phyloP scores from a whole-genome alignment of 2,888 invertebrate genomes.

The Sinohyriopsis cumingii region DNA sequence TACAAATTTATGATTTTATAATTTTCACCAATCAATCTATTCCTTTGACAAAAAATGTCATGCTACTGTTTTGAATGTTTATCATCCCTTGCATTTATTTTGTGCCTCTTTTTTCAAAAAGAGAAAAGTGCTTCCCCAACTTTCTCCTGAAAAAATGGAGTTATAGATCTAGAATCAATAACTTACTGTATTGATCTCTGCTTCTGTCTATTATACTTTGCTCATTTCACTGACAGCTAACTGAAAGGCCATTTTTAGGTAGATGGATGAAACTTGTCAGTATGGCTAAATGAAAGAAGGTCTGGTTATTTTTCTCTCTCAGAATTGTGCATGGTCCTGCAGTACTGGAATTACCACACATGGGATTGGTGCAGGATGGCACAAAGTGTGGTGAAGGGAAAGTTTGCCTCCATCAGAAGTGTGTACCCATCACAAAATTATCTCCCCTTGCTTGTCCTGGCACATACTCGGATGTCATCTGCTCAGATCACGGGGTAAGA shows the following conservation, averaged over 20 bases:
- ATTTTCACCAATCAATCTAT: too few species aligned
- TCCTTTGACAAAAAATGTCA: too few species aligned
- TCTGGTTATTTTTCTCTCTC: constrained; percentile 8
- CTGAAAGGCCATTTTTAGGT: too few species aligned
- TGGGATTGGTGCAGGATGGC: constrained; percentile 91
- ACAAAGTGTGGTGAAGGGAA: constrained; percentile 92
- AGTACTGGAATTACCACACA: constrained; percentile 59
- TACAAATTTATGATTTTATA: too few species aligned
- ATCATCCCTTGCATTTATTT: too few species aligned
- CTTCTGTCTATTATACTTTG: not conserved
- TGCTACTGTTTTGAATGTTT: too few species aligned
- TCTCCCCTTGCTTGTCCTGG: constrained; percentile 54
- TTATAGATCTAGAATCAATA: too few species aligned
- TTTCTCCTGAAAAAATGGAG: too few species aligned
- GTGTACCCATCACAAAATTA: constrained; percentile 44
- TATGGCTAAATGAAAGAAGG: too few species aligned
- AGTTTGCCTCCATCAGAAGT: constrained; percentile 84
- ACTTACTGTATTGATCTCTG: not conserved
- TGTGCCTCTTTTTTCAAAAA: too few species aligned
- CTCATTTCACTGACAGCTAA: not conserved
- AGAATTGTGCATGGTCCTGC: constrained; percentile 65
- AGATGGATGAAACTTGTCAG: not conserved
- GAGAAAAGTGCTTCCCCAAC: too few species aligned
- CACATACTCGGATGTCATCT: constrained; percentile 81
- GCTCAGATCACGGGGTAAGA: constrained; percentile 96